phyloP scores from a whole-genome alignment of 2,797 vertebrate species.

The Xenopus petersii region DNA sequence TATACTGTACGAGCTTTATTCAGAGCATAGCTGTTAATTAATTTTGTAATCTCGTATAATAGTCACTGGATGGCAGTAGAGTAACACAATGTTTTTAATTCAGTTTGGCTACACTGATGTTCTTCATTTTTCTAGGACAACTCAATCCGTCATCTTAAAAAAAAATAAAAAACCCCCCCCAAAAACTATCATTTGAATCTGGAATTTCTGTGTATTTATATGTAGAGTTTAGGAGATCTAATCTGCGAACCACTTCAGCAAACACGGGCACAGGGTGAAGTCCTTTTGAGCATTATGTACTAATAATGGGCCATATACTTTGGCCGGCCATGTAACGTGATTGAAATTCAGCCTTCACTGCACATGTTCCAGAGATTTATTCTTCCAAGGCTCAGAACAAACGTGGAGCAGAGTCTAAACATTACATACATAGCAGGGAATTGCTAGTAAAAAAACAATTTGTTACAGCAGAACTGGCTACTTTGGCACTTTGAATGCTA shows the following conservation, averaged over 20 bases:
- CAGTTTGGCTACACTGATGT: neutral
- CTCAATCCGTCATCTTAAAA: conserved; percentile 40
- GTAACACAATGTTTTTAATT: neutral
- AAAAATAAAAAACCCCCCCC: neutral
- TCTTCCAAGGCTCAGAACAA: conserved; percentile 27
- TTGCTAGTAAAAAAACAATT: conserved; percentile 32
- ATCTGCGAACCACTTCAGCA: conserved; percentile 36
- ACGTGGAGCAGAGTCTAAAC: conserved; percentile 31
- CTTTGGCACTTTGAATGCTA: conserved; percentile 7
- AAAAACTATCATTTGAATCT: conserved; percentile 23
- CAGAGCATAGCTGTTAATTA: neutral
- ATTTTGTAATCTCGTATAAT: too few relatives aligned
- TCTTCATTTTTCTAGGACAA: conserved; percentile 22
- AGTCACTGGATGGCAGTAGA: conserved; percentile 25
- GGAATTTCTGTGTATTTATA: conserved; percentile 32
- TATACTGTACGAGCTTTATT: too few relatives aligned
- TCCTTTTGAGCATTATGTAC: conserved; percentile 14
- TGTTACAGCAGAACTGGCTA: conserved; percentile 22
- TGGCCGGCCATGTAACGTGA: conserved; percentile 24
- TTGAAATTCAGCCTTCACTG: neutral
- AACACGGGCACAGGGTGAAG: conserved; percentile 4
- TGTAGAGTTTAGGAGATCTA: conserved; percentile 35
- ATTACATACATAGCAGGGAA: conserved; percentile 19
- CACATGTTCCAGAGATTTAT: conserved; percentile 31
- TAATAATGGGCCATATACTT: conserved; percentile 28